Conservation (phyloP, 1,140 invertebrate genomes). For the Dreissena polymorpha region DNA sequence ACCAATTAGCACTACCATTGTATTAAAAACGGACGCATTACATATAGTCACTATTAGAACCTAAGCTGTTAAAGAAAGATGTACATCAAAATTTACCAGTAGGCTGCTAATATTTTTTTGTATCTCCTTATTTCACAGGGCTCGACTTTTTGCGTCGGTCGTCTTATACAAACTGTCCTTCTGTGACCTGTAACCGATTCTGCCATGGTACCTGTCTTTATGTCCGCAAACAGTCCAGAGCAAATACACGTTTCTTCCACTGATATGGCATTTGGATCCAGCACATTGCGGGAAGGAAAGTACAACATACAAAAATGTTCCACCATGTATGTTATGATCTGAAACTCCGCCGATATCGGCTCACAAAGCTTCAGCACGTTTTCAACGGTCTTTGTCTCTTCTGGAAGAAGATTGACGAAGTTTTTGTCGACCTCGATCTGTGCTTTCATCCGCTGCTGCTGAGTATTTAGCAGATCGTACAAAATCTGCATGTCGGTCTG, state of each 20-base stretch:
- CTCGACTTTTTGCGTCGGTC: neutral
- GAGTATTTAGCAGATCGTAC: slow-evolving; percentile 51
- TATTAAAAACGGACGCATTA: no score
- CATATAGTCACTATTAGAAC: no score
- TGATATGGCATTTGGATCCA: no score
- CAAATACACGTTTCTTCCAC: slow-evolving; percentile 13
- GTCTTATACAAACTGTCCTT: neutral
- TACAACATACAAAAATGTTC: slow-evolving; percentile 46
- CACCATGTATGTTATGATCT: slow-evolving; percentile 24
- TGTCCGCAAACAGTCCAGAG: slow-evolving; percentile 8
- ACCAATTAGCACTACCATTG: no score
- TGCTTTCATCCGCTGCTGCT: slow-evolving; percentile 49
- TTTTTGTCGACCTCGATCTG: slow-evolving; percentile 54
- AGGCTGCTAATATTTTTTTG: slow-evolving; percentile 15
- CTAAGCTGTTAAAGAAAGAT: no score
- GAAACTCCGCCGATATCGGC: slow-evolving; percentile 33
- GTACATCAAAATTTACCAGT: slow-evolving; percentile 26
- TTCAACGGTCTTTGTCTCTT: slow-evolving; percentile 36
- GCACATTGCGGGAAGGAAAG: slow-evolving; percentile 5
- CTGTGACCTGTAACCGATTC: no score
- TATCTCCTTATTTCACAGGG: slow-evolving; percentile 8
- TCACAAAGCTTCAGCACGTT: slow-evolving; percentile 24
- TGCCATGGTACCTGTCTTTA: neutral
- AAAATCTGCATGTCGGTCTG: slow-evolving; percentile 54
- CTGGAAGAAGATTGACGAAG: slow-evolving; percentile 36